phyloP scores from a whole-genome alignment of 2,888 invertebrate species.

The Thera britannica region DNA sequence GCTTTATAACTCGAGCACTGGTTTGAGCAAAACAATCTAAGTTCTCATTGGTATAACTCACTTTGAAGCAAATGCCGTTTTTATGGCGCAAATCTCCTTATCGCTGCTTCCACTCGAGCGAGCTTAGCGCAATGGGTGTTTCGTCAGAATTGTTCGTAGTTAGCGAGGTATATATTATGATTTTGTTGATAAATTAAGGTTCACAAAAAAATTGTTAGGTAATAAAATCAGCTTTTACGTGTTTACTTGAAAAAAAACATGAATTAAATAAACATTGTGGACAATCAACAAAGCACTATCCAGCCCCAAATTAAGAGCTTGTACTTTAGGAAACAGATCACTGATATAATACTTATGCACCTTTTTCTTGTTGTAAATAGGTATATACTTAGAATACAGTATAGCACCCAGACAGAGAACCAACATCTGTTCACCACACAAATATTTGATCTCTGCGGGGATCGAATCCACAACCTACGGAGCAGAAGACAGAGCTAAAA shows the following conservation, averaged over 20 bases:
- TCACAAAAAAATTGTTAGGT: neutral
- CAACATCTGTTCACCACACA: no score
- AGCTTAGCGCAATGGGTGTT: constrained; percentile 45
- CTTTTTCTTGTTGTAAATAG: no score
- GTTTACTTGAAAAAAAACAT: neutral
- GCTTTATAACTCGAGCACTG: neutral
- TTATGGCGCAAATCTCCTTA: constrained; percentile 76
- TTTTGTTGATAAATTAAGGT: constrained; percentile 9
- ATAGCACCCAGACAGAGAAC: no score
- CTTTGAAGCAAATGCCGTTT: constrained; percentile 52
- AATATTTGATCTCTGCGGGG: no score
- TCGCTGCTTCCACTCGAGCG: constrained; percentile 70
- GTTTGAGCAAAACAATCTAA: neutral
- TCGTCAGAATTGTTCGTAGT: constrained; percentile 32
- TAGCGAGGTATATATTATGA: neutral
- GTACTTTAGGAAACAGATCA: no score
- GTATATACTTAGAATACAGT: no score
- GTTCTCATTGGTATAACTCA: constrained; percentile 22
- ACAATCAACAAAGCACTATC: no score
- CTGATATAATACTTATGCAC: no score
- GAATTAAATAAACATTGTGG: no score
- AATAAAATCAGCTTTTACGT: neutral
- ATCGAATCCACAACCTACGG: no score
- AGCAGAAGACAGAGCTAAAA: no score
- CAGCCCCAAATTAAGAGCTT: no score